phyloP scores from a whole-genome alignment of 2,113 vertebrate species.

The Aphelocoma coerulescens region DNA sequence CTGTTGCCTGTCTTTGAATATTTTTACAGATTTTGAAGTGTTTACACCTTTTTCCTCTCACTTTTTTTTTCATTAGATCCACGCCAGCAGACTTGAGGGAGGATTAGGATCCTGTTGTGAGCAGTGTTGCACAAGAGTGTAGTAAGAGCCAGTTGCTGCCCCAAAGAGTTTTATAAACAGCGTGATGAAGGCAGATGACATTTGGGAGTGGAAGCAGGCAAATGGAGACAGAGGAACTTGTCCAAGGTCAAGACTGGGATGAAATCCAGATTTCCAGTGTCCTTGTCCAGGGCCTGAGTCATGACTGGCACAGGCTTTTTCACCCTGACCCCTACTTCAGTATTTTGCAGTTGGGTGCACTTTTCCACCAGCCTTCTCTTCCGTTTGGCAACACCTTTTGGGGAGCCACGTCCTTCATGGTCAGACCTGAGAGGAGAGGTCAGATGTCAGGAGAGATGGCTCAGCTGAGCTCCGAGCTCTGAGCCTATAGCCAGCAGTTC shows the following conservation, averaged over 20 bases:
- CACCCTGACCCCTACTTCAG: background rate
- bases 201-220: background rate
- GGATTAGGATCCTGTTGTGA: background rate
- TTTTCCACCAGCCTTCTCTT: background rate
- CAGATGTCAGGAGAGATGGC: background rate
- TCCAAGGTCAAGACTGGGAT: background rate
- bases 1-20: background rate
- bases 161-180: background rate
- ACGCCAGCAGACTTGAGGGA: accelerated
- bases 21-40: background rate
- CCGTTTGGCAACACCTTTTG: background rate
- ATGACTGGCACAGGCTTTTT: background rate
- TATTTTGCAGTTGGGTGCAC: background rate
- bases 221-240: background rate
- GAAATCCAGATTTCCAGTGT: background rate
- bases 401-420: accelerated
- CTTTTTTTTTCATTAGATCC: background rate
- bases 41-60: background rate
- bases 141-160: background rate
- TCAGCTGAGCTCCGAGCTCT: background rate
- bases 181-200: background rate
- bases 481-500: background rate
- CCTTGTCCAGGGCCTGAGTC: background rate
- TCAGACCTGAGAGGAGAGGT: background rate
- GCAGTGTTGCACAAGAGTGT: background rate